Evolutionary conservation across 2,797 vertebrate species (phyloP), one percentile per base, ranked within the genome.

Genomic region (Gastrophryne carolinensis): DNA sequence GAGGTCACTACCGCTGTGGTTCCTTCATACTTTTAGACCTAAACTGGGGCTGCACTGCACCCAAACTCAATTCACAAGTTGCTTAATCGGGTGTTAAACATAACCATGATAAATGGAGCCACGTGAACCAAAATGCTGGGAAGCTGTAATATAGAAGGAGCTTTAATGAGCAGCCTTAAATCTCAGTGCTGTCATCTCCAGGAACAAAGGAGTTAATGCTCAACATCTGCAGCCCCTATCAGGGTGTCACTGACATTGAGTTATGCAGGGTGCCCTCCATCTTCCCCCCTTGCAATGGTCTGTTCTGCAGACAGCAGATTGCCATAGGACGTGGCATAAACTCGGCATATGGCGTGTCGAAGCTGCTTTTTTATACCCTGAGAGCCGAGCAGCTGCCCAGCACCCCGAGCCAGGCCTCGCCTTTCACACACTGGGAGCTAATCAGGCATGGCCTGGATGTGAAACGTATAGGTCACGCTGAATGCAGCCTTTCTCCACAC

Each of bases 311-410:
- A 29, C 10, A 63, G 8, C 26, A 47, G 61, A 30, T 49, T 21
- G 24, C 26, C 8, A 30, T 49, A 21, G 19, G 54, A 57, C 32
- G 9, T 17, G 12, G 24, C 17, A 49, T 2, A 19, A 1, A 2
- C 3, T 4, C 11, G 12, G 26, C 63, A 50, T 65, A 50, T 65
- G 63, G 29, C 29, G 3, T 9, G 1, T 44, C 23, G 8, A 39
- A 3, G 37, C n/a, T 23, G 61, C 30, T n/a, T 44, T 44, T 44
- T 47, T 7, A 27, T 15, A 32, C 41, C 62, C 62, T 30, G 63
- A 23, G 63, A 65, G 63, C 10, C 7, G n/a, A 65, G 62, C 62
- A 65, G 62, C 62, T 65, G 62, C 62, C 44, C 35, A 3, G 5
- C 62, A 49, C 26, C 41, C 54, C 17, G 5, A 27, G 26, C 15